Evolutionary conservation across 2,888 invertebrate species (phyloP).

Genomic region (Drosophila flavopinicola): DNA sequence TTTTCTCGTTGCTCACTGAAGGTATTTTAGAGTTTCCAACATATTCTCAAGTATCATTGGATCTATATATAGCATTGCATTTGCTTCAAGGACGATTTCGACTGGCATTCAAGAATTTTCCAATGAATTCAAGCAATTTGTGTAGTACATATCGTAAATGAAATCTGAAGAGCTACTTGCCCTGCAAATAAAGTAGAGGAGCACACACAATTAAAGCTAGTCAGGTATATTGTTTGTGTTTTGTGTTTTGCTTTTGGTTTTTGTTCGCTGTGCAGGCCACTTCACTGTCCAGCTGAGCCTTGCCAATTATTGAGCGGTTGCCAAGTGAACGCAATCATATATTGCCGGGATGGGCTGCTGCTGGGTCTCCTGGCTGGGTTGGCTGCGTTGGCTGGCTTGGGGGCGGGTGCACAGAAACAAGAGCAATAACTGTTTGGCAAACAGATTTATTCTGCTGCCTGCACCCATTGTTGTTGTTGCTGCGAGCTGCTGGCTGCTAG

Average conservation of each 20-base stretch:
- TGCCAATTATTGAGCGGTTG: slow-evolving; percentile 74
- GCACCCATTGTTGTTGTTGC: slow-evolving; percentile 3
- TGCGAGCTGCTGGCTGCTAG: slow-evolving; percentile 23
- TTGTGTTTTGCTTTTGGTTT: background rate
- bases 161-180: background rate
- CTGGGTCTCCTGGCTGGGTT: no score
- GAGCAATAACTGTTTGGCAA: slow-evolving; percentile 81
- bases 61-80: no score
- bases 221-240: background rate
- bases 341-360: slow-evolving; percentile 55
- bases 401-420: slow-evolving; percentile 65
- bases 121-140: no score
- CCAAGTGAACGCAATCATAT: slow-evolving; percentile 64
- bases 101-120: no score
- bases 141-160: no score
- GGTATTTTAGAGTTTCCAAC: no score
- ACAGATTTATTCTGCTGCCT: slow-evolving; percentile 73
- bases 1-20: no score
- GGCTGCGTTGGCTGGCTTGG: no score
- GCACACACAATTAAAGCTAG: background rate
- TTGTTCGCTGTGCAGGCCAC: slow-evolving; percentile 14
- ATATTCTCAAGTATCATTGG: no score
- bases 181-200: background rate
- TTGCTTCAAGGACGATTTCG: no score
- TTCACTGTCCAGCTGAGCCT: slow-evolving; percentile 38